A percentile compares a stretch with the other conserved stretches of the same genome.
phyloP scores from a whole-genome alignment of 2,888 invertebrate genomes.

The Leucoma salicis region DNA sequence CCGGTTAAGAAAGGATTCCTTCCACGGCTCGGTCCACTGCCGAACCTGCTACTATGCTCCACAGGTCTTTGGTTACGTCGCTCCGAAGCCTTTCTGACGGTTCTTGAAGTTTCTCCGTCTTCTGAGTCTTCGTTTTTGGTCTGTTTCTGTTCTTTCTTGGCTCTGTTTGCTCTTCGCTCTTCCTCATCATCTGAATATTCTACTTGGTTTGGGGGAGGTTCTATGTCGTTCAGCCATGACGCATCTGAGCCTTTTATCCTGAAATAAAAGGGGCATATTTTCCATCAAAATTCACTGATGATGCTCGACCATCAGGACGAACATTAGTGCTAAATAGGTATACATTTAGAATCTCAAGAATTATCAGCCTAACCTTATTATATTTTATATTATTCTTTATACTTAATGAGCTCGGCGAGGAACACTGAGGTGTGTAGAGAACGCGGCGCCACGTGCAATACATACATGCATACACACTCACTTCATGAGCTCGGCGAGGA shows the following conservation, averaged over 20 bases:
- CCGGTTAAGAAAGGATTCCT: slow-evolving; percentile 57
- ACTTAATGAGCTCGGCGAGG: slow-evolving; percentile 87
- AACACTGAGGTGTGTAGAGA: slow-evolving; percentile 89
- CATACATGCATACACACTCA: too few species aligned
- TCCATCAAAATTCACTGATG: too few species aligned
- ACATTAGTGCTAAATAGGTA: too few species aligned
- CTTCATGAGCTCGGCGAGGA: slow-evolving; percentile 88
- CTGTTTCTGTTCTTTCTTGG: slow-evolving; percentile 55
- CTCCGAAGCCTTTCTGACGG: slow-evolving; percentile 43
- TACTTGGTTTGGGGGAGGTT: slow-evolving; percentile 88
- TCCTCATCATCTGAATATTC: slow-evolving; percentile 96
- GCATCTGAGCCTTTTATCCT: slow-evolving; percentile 94
- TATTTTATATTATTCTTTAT: too few species aligned
- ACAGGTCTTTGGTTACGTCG: slow-evolving; percentile 69
- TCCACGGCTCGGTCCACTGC: slow-evolving; percentile 61
- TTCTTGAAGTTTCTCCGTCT: slow-evolving; percentile 58
- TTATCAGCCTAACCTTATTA: too few species aligned
- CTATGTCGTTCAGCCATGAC: slow-evolving; percentile 92
- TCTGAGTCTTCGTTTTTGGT: slow-evolving; percentile 42
- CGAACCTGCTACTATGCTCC: slow-evolving; percentile 68
- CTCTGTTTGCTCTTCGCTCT: slow-evolving; percentile 82
- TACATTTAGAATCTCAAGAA: too few species aligned
- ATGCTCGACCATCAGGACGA: too few species aligned
- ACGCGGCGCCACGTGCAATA: slow-evolving; percentile 93
- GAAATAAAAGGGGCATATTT: too few species aligned